Evolutionary conservation across 2,888 invertebrate species (phyloP), one percentile per base, ranked within the genome.

Genomic region (Deroplatys truncata): DNA sequence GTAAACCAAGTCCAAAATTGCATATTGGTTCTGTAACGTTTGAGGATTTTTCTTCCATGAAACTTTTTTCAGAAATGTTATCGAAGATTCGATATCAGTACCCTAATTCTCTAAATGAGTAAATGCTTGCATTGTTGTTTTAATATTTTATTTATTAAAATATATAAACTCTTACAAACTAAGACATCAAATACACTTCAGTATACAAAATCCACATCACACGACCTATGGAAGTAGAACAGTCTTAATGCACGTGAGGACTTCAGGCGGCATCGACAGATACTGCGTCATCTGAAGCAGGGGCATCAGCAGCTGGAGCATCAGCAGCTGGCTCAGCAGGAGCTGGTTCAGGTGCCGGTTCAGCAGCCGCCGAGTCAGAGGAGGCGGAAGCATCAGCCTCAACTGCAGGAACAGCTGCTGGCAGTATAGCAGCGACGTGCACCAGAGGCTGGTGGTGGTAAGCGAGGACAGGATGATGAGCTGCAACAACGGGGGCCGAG

Each of bases 221-320:
- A 72, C 25, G 56, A 4, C 4, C 16, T 72, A 72, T 20, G 7
- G 2, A 72, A 72, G 20, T 25, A 20, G 16, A 20, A 28, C 35
- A 88, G 82, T 82, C 31, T 82, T 25, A 28, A 31, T 83, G 20
- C 35, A 31, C 25, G n/a, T 9, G 35, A 31, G 83, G 28, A 28
- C 28, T 35, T 89, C 89, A 90, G 72, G 84, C 89, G 43, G 90
- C 87, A n/a, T 89, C 85, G 84, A 90, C 88, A 4, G 56, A 35
- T 84, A 89, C 89, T 29, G 88, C 43, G 49, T 89, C 90, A 28
- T 89, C 86, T 28, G 56, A 29, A 16, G 43, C 86, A 82, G 72
- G n/a, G 28, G 56, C 88, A 28, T 84, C 88, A 28, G 35, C 56
- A 5, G 56, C 56, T 16, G 85, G 85, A 10, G 43, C 86, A 31